These are phyloP conservation scores for Oncorhynchus kisutch DNA, from an alignment of 2,113 vertebrate species.

Conservation along the genomic window DNA sequence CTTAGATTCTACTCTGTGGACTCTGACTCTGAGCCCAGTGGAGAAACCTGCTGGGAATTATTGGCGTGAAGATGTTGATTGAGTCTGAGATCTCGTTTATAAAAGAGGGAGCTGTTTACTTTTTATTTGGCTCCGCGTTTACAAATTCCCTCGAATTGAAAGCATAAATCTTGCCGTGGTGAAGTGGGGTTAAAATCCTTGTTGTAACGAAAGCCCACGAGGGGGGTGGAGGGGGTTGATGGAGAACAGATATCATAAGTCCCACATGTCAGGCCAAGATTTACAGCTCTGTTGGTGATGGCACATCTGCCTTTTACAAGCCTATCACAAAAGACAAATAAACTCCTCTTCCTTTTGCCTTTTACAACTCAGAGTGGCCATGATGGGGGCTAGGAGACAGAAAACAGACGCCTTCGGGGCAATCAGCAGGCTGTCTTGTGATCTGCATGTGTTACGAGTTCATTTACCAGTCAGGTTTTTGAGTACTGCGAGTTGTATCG, in stretches of 20 bases:
- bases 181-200: conserved; percentile 26
- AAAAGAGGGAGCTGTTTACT: conserved; percentile 47
- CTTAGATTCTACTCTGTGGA: conserved; percentile 43
- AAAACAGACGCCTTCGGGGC: too few relatives aligned
- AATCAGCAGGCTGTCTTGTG: too few relatives aligned
- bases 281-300: too few relatives aligned
- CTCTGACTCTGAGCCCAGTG: conserved; percentile 23
- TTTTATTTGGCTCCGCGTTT: conserved; percentile 55
- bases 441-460: too few relatives aligned
- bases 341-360: conserved; percentile 29
- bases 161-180: conserved; percentile 52
- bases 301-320: too few relatives aligned
- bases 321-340: too few relatives aligned
- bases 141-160: conserved; percentile 44
- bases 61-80: conserved; percentile 55
- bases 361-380: conserved; percentile 6
- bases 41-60: conserved; percentile 41
- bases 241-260: too few relatives aligned
- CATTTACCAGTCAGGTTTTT: too few relatives aligned
- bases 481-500: too few relatives aligned
- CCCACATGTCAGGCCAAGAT: too few relatives aligned
- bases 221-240: not conserved
- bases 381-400: too few relatives aligned
- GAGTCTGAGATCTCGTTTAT: conserved; percentile 57
- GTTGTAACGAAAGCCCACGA: too few relatives aligned